These are phyloP conservation scores for Coleophora deauratella DNA, from an alignment of 2,888 invertebrate genomes.

Conservation along the genomic window DNA sequence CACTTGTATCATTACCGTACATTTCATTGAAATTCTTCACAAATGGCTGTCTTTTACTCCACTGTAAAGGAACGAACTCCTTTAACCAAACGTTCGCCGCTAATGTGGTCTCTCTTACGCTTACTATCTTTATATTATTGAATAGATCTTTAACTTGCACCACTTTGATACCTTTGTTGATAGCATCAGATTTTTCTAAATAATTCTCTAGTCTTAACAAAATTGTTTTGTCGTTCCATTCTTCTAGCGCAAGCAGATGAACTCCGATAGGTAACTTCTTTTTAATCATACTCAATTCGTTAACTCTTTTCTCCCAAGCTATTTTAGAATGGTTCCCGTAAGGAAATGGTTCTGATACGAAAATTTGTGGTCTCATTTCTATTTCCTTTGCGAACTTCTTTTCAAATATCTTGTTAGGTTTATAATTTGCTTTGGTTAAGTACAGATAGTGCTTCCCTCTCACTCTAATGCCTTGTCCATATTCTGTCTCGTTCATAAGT, in stretches of 20 bases:
- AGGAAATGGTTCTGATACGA: slow-evolving; percentile 18
- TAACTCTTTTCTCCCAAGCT: slow-evolving; percentile 50
- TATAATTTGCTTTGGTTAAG: slow-evolving; percentile 34
- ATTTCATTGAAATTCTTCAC: slow-evolving; percentile 35
- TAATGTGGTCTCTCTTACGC: slow-evolving; percentile 77
- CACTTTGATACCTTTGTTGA: slow-evolving; percentile 64
- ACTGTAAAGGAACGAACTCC: slow-evolving; percentile 66
- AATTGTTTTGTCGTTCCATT: slow-evolving; percentile 77
- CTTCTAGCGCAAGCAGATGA: slow-evolving; percentile 84
- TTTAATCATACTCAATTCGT: slow-evolving; percentile 61
- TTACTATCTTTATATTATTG: slow-evolving; percentile 59
- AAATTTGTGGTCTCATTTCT: slow-evolving; percentile 29
- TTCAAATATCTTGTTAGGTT: slow-evolving; percentile 42
- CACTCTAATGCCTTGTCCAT: slow-evolving; percentile 23
- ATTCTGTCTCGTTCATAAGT: slow-evolving; percentile 34
- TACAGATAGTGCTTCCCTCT: slow-evolving; percentile 47
- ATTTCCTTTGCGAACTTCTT: slow-evolving; percentile 53
- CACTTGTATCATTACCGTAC: slow-evolving; percentile 22
- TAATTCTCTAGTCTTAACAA: slow-evolving; percentile 87
- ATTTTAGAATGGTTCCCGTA: slow-evolving; percentile 13
- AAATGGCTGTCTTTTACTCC: slow-evolving; percentile 50
- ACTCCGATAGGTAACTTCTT: slow-evolving; percentile 78
- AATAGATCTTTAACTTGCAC: slow-evolving; percentile 76
- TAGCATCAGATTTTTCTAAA: slow-evolving; percentile 76
- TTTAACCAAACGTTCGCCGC: slow-evolving; percentile 78